Conservation (phyloP, 2,888 invertebrate species). For the Oxyteleia sp. region DNA sequence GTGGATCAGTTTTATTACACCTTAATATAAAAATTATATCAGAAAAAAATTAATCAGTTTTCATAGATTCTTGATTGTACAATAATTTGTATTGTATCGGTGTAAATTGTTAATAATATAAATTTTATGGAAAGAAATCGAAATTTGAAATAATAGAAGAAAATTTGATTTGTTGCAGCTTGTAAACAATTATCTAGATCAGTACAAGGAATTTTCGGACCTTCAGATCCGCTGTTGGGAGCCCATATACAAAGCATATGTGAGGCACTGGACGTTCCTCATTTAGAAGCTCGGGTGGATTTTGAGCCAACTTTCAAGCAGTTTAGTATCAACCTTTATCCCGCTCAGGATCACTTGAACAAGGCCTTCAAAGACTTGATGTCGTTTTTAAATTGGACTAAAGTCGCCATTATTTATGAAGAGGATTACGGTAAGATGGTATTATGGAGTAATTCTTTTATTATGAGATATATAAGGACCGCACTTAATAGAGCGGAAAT, state of each 20-base stretch:
- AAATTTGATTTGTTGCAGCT: slow-evolving; percentile 89
- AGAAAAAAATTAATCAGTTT: too few species aligned
- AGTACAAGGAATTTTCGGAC: slow-evolving; percentile 95
- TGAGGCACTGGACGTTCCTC: slow-evolving; percentile 96
- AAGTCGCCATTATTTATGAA: slow-evolving; percentile 97
- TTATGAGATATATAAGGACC: slow-evolving; percentile 15
- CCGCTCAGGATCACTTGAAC: slow-evolving; percentile 94
- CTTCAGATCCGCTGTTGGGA: slow-evolving; percentile 94
- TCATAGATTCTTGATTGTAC: too few species aligned
- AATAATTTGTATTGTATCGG: too few species aligned
- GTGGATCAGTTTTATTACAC: too few species aligned
- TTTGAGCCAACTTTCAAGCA: slow-evolving; percentile 90
- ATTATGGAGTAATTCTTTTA: slow-evolving; percentile 31
- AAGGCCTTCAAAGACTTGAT: slow-evolving; percentile 95
- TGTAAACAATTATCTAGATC: slow-evolving; percentile 94
- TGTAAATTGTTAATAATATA: too few species aligned
- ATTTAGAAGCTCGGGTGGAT: slow-evolving; percentile 93
- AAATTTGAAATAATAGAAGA: neutral
- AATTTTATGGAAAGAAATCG: too few species aligned
- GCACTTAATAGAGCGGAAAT: neutral
- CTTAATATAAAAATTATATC: too few species aligned
- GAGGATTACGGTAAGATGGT: slow-evolving; percentile 93
- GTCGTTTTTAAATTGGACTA: slow-evolving; percentile 96
- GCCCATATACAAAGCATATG: slow-evolving; percentile 96
- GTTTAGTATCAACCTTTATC: slow-evolving; percentile 96